Evolutionary conservation across 2,113 vertebrate genomes (phyloP).

Genomic region (Spizaetus ornatus): DNA sequence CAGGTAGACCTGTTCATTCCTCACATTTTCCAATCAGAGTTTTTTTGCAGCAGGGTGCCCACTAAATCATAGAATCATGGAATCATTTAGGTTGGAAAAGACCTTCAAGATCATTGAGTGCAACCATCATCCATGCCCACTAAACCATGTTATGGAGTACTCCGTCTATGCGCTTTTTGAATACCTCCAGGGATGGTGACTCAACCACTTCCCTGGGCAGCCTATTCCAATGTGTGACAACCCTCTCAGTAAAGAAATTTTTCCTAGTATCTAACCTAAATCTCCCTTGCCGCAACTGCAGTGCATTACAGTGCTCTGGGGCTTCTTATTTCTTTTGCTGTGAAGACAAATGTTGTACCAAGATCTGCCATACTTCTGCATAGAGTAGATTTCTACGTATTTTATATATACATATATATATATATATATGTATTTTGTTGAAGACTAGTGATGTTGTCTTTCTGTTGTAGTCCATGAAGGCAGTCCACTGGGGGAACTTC

Average conservation of each 20-base stretch:
- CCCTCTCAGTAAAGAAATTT: too few species aligned
- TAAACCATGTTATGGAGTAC: too few species aligned
- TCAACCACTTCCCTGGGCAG: too few species aligned
- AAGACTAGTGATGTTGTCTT: neutral
- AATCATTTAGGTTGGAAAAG: too few species aligned
- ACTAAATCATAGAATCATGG: neutral
- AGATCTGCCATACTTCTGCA: neutral
- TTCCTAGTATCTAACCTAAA: too few species aligned
- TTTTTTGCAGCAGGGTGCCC: neutral
- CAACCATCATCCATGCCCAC: too few species aligned
- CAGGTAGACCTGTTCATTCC: neutral
- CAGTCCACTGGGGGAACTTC: constrained; percentile 89
- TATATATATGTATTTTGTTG: neutral
- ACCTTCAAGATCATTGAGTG: too few species aligned
- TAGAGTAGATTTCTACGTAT: neutral
- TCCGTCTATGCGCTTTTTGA: too few species aligned
- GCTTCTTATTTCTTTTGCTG: neutral
- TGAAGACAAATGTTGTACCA: neutral
- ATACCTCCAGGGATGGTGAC: too few species aligned
- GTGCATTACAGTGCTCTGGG: neutral
- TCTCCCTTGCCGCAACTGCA: neutral
- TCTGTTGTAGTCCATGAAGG: constrained; percentile 84
- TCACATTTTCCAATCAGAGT: neutral
- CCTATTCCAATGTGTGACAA: too few species aligned
- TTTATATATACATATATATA: neutral